Evolutionary conservation across 2,113 vertebrate species (phyloP).

Genomic region (Equus quagga): DNA sequence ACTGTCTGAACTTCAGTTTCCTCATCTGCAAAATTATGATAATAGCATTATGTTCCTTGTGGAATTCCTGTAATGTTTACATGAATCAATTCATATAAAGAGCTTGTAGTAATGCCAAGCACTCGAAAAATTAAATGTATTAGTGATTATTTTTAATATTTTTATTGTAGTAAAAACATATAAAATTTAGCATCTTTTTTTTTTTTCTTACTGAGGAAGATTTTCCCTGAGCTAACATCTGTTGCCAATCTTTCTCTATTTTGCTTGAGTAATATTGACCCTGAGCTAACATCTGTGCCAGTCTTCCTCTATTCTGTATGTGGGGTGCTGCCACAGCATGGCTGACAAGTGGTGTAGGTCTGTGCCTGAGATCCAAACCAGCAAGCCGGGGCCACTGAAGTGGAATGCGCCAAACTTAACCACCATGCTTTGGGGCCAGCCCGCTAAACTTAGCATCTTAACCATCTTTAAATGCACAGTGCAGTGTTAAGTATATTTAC

Average conservation of each 20-base stretch:
- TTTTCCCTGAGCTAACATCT: no score
- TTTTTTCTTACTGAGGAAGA: no score
- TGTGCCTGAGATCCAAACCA: no score
- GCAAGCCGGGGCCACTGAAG: no score
- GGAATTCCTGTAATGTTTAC: background rate
- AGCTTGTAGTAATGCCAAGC: background rate
- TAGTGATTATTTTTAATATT: background rate
- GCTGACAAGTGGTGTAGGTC: no score
- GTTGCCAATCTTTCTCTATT: no score
- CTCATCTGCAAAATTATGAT: background rate
- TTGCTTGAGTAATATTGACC: no score
- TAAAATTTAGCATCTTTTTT: background rate
- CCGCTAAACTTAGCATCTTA: background rate
- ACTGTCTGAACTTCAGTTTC: background rate
- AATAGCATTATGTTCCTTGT: background rate
- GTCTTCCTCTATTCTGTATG: no score
- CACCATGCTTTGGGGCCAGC: no score
- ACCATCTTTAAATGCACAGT: background rate
- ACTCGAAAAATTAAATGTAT: background rate
- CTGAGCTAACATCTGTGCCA: no score
- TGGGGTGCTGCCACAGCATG: no score
- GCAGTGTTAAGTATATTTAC: background rate
- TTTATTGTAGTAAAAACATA: background rate
- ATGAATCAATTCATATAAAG: background rate
- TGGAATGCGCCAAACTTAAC: no score